Percentiles rank a stretch among this genome's conserved stretches.
Conservation (phyloP, 2,888 invertebrate genomes). For the Rhyacophila evoluta region DNA sequence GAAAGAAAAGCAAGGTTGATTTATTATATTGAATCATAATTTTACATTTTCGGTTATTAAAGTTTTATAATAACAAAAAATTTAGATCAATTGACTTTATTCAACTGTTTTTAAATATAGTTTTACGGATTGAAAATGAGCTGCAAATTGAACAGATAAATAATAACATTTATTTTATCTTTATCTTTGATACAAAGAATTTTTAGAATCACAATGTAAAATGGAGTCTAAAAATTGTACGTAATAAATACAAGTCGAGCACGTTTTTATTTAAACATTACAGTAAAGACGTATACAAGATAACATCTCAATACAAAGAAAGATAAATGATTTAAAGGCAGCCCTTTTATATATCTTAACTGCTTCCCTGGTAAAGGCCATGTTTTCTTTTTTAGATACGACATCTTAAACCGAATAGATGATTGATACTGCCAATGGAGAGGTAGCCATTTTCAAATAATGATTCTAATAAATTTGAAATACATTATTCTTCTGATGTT, state of each 20-base stretch:
- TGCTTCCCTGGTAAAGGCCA: not conserved
- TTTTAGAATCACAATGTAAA: too few relatives aligned
- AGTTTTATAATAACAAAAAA: too few relatives aligned
- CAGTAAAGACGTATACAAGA: not conserved
- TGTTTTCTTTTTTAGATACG: slow-evolving; percentile 7
- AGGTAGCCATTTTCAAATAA: not conserved
- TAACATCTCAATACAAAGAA: slow-evolving; percentile 17
- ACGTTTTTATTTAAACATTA: slow-evolving; percentile 3
- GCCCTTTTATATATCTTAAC: slow-evolving; percentile 17
- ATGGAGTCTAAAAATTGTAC: not conserved
- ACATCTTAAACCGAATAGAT: slow-evolving; percentile 3
- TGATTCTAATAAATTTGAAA: not conserved
- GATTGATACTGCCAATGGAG: not conserved
- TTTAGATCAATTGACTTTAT: too few relatives aligned
- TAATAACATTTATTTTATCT: too few relatives aligned
- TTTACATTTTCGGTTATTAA: too few relatives aligned
- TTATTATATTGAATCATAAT: too few relatives aligned
- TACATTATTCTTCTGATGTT: not conserved
- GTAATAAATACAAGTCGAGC: slow-evolving; percentile 5
- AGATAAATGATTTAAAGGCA: slow-evolving; percentile 7
- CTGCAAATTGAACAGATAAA: too few relatives aligned
- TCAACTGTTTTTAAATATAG: too few relatives aligned
- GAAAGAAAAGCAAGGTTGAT: too few relatives aligned
- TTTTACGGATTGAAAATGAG: too few relatives aligned
- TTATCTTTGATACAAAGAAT: too few relatives aligned